These are phyloP conservation scores for Philhelius pedissequus DNA, from an alignment of 2,888 invertebrate genomes.

Conservation along the genomic window DNA sequence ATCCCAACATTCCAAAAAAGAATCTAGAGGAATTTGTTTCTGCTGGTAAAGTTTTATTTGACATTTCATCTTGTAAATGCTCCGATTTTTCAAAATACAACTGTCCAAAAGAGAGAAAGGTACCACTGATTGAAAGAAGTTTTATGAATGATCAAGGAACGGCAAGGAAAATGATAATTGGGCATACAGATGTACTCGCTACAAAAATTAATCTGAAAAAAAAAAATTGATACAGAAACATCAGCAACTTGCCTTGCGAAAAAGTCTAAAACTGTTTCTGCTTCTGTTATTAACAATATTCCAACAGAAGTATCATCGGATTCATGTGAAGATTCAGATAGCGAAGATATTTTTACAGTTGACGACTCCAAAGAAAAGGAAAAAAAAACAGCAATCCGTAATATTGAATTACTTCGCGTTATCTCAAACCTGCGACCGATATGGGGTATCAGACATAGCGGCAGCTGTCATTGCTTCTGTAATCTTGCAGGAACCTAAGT, in stretches of 20 bases:
- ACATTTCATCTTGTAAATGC: neutral
- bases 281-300: too few relatives aligned
- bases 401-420: neutral
- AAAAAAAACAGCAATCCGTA: neutral
- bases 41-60: neutral
- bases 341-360: too few relatives aligned
- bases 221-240: too few relatives aligned
- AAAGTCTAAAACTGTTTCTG: too few relatives aligned
- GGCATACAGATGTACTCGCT: too few relatives aligned
- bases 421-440: neutral
- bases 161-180: constrained; percentile 10
- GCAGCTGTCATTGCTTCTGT: neutral
- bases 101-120: neutral
- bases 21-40: neutral
- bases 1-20: neutral
- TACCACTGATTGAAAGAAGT: neutral
- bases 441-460: neutral
- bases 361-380: neutral
- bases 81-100: too few relatives aligned
- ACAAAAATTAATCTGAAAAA: too few relatives aligned
- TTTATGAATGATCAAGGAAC: constrained; percentile 6
- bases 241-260: too few relatives aligned
- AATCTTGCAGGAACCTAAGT: neutral
- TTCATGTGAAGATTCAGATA: too few relatives aligned
- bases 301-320: neutral